A percentile compares a stretch with the other conserved stretches of the same genome.
phyloP scores from a whole-genome alignment of 2,888 invertebrate species.

The Pantelozetes paolii region DNA sequence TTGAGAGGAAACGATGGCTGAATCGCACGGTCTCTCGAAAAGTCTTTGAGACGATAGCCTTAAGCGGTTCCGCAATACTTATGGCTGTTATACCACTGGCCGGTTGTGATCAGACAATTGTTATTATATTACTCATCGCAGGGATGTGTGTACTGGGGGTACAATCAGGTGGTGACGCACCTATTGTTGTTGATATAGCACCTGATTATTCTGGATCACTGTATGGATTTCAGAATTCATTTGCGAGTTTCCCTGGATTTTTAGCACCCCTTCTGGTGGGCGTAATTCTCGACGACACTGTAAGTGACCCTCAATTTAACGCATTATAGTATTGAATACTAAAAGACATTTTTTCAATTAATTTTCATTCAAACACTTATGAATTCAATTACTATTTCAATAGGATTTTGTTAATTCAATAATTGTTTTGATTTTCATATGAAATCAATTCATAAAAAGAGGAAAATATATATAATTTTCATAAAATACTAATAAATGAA shows the following conservation, averaged over 20 bases:
- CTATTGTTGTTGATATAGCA: constrained; percentile 47
- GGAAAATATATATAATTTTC: not conserved
- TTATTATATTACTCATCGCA: constrained; percentile 45
- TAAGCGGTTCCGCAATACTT: constrained; percentile 46
- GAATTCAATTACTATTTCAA: not conserved
- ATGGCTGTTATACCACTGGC: constrained; percentile 44
- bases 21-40: constrained; percentile 46
- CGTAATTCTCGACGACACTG: constrained; percentile 44
- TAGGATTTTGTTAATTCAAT: not conserved
- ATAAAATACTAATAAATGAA: not conserved
- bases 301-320: not conserved
- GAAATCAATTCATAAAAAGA: too few species aligned
- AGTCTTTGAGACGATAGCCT: constrained; percentile 47
- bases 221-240: constrained; percentile 46
- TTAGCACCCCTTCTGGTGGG: constrained; percentile 47
- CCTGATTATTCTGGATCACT: constrained; percentile 47
- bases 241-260: constrained; percentile 47
- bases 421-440: too few species aligned
- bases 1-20: constrained; percentile 45
- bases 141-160: constrained; percentile 54
- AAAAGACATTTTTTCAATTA: not conserved
- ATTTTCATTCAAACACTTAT: not conserved
- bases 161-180: constrained; percentile 55
- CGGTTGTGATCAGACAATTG: constrained; percentile 44
- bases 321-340: too few species aligned